Percentiles rank a stretch among this genome's conserved stretches.
phyloP scores from a whole-genome alignment of 2,888 invertebrate genomes.

The Dilophus febrilis region DNA sequence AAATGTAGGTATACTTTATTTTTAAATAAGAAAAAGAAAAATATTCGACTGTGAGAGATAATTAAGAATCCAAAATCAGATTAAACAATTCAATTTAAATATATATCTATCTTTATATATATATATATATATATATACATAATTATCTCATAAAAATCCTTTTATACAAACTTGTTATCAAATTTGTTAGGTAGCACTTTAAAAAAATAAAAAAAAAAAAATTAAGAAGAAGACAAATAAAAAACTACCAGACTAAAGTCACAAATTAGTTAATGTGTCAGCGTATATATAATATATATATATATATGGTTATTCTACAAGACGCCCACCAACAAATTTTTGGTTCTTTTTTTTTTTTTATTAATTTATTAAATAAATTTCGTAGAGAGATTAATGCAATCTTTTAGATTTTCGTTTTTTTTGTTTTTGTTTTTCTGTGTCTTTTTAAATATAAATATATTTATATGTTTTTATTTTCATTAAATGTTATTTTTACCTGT shows the following conservation, averaged over 20 bases:
- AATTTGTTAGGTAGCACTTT: constrained; percentile 6
- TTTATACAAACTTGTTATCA: constrained; percentile 3
- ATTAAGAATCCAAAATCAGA: too few species aligned
- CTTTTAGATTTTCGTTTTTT: not conserved
- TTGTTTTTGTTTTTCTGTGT: not conserved
- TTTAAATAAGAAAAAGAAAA: too few species aligned
- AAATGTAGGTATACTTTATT: too few species aligned
- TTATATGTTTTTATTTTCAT: too few species aligned
- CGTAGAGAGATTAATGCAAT: not conserved
- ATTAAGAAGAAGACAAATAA: too few species aligned
- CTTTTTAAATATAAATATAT: too few species aligned
- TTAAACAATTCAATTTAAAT: too few species aligned
- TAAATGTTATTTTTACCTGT: too few species aligned
- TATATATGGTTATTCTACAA: too few species aligned
- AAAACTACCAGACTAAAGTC: not conserved
- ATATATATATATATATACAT: too few species aligned
- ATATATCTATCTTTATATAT: too few species aligned
- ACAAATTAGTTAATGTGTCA: constrained; percentile 2
- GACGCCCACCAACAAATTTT: constrained; percentile 1
- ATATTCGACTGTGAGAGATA: too few species aligned
- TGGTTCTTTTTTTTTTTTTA: not conserved
- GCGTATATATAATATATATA: not conserved
- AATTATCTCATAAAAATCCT: constrained; percentile 2
- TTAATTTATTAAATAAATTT: not conserved
- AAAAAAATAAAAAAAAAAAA: constrained; percentile 1